Evolutionary conservation across 1,140 invertebrate species (phyloP), one percentile per base, ranked within the genome.

Genomic region (Tetranychus cinnabarinus): DNA sequence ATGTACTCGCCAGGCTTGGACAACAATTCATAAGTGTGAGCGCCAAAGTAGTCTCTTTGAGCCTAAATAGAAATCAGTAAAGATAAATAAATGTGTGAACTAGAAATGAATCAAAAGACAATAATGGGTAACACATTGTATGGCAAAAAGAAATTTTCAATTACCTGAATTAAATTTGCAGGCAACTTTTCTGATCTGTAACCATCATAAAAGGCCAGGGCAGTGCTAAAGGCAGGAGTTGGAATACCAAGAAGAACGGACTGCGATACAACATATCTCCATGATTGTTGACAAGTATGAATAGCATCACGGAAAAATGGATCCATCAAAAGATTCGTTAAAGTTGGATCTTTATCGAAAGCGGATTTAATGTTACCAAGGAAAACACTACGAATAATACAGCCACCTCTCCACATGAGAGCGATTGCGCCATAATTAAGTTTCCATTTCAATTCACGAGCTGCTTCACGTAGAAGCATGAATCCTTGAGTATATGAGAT

Each of bases 401-500:
- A 99, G 42, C 96, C 96, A 34, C 96, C 96, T 65, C 95, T 79
- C 96, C 96, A 99, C 95, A 99, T 99, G 1, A 98, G 75, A 15
- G 96, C 95, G 68, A 99, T 97, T 46, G 86, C 87, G 56, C 95
- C 95, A 69, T 97, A 95, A 74, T 99, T 97, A 15, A 99, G 76
- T 61, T 91, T 84, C 96, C 95, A 99, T 0, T 82, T 80, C 66
- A 91, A 83, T 61, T 84, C 77, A 67, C 84, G 83, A 1, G 91
- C 91, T 35, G 93, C 92, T 74, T 97, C 90, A 55, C 87, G 77
- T 66, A 99, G 77, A 56, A 98, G 74, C 96, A 99, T 99, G 70
- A 98, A 99, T 0, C 96, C 96, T 78, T 99, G 96, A 1, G 96
- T 88, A 69, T 99, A 99, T 0, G 91, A 97, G 52, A 98, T 88